These are phyloP conservation scores for Porphyrio hochstetteri DNA, from an alignment of 2,113 vertebrate species.

Conservation along the genomic window DNA sequence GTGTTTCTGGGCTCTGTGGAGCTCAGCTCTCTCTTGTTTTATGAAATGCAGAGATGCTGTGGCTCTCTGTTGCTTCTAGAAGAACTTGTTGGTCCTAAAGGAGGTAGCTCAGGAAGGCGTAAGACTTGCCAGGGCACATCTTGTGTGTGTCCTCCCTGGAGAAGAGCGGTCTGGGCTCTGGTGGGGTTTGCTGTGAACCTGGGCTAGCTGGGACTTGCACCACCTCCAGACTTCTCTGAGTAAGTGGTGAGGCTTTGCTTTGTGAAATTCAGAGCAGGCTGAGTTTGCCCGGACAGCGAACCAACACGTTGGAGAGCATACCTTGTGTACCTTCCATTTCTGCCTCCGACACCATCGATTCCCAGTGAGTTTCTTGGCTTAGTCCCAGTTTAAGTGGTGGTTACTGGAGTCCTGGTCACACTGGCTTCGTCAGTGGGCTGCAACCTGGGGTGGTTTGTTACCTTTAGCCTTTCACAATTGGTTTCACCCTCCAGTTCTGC, in stretches of 20 bases:
- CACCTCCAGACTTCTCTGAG: background rate
- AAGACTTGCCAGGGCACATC: constrained; percentile 6
- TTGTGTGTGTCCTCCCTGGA: background rate
- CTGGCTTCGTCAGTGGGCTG: background rate
- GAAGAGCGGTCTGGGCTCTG: background rate
- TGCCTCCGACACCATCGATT: background rate
- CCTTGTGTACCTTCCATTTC: accelerated
- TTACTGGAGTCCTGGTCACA: background rate
- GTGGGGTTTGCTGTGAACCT: background rate
- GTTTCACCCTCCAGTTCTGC: background rate
- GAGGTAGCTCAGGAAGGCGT: background rate
- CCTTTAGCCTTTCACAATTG: background rate
- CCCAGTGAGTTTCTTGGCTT: background rate
- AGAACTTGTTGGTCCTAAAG: background rate
- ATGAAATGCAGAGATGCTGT: background rate
- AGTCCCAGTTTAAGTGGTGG: background rate
- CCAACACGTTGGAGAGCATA: accelerated
- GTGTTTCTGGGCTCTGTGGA: background rate
- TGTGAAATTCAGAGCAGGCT: background rate
- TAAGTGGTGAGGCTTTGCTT: background rate
- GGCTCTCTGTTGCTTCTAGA: background rate
- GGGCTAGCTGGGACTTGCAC: constrained; percentile 26
- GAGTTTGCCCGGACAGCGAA: accelerated
- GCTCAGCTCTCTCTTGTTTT: background rate
- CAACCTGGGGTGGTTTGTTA: background rate